phyloP scores from a whole-genome alignment of 1,140 invertebrate species.

The Chlorops oryzae region DNA sequence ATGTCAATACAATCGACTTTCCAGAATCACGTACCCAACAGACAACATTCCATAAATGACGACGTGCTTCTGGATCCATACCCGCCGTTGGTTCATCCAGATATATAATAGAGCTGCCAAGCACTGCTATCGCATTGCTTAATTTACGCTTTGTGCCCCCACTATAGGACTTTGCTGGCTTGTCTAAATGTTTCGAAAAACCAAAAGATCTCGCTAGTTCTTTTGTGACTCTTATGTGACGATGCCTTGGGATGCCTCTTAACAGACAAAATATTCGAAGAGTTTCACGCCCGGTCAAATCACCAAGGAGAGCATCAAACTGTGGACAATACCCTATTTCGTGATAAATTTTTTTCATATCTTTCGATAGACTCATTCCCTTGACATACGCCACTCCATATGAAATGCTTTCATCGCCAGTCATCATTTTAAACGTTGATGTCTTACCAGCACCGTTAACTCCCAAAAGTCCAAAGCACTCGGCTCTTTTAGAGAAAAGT shows the following conservation, averaged over 20 bases:
- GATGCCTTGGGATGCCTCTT: constrained; percentile 56
- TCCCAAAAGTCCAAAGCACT: constrained; percentile 87
- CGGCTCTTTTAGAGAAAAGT: too few relatives aligned
- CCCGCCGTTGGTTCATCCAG: constrained; percentile 75
- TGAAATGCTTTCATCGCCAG: constrained; percentile 61
- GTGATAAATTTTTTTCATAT: constrained; percentile 49
- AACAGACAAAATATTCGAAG: constrained; percentile 65
- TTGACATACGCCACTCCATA: constrained; percentile 49
- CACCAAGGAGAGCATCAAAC: constrained; percentile 71
- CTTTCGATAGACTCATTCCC: constrained; percentile 47
- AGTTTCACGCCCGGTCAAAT: constrained; percentile 71
- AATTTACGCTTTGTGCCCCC: constrained; percentile 91
- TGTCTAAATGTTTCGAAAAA: constrained; percentile 44
- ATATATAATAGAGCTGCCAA: constrained; percentile 78
- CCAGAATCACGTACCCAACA: constrained; percentile 53
- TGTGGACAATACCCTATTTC: constrained; percentile 73
- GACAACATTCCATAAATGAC: constrained; percentile 69
- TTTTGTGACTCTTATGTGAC: constrained; percentile 41
- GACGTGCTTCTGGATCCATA: constrained; percentile 72
- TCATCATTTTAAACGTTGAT: constrained; percentile 80
- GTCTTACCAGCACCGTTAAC: constrained; percentile 79
- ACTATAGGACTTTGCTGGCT: constrained; percentile 60
- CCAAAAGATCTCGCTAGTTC: constrained; percentile 38
- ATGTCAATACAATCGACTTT: constrained; percentile 65
- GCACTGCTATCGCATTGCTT: constrained; percentile 80